phyloP scores from a whole-genome alignment of 2,888 invertebrate species.

The Sesia bembeciformis region DNA sequence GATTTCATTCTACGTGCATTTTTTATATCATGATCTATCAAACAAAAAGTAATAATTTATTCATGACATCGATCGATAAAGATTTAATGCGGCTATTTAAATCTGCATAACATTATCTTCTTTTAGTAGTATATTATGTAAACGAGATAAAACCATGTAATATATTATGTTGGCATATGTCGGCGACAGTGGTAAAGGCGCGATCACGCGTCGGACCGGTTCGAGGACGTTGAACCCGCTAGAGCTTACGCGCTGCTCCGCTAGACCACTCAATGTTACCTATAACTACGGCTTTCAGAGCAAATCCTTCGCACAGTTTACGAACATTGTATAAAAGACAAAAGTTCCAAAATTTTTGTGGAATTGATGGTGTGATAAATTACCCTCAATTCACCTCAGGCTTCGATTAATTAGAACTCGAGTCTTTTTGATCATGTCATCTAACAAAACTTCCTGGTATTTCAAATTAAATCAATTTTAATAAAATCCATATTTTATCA shows the following conservation, averaged over 20 bases:
- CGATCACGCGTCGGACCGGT: constrained; percentile 53
- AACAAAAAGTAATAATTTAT: not conserved
- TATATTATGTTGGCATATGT: constrained; percentile 16
- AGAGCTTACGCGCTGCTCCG: constrained; percentile 35
- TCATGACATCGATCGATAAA: not conserved
- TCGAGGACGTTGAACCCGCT: constrained; percentile 47
- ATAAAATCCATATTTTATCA: too few species aligned
- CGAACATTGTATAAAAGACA: not conserved
- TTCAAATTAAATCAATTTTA: too few species aligned
- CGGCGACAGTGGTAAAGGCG: constrained; percentile 32
- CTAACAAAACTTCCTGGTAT: too few species aligned
- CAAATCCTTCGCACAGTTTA: constrained; percentile 22
- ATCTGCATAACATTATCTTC: not conserved
- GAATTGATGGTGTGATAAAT: too few species aligned
- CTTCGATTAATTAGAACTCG: too few species aligned
- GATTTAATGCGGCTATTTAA: not conserved
- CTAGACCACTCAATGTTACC: constrained; percentile 14
- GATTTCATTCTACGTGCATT: not conserved
- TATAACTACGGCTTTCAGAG: constrained; percentile 42
- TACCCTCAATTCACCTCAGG: too few species aligned
- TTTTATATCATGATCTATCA: not conserved
- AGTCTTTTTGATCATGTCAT: too few species aligned
- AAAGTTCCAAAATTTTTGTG: too few species aligned
- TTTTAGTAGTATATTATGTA: not conserved
- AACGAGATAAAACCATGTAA: not conserved